These are phyloP conservation scores for Triops cancriformis DNA, from an alignment of 1,140 invertebrate species.

Conservation along the genomic window DNA sequence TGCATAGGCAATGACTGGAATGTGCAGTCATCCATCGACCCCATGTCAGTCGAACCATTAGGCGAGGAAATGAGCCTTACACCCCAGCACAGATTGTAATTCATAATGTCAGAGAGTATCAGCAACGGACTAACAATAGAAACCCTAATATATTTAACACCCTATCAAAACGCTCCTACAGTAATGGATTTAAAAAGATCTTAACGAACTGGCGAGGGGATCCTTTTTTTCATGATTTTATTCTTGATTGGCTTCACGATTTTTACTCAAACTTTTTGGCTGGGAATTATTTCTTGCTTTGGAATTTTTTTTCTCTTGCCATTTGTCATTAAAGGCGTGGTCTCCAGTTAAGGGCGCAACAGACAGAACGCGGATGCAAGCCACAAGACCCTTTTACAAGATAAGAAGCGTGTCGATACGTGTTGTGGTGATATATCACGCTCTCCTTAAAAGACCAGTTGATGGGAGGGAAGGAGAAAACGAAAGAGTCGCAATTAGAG, in stretches of 20 bases:
- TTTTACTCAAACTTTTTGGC: neutral
- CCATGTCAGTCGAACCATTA: slow-evolving; percentile 10
- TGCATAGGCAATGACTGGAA: slow-evolving; percentile 13
- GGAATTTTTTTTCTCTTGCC: neutral
- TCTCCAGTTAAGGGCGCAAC: neutral
- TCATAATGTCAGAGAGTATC: slow-evolving; percentile 14
- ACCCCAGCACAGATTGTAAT: slow-evolving; percentile 13
- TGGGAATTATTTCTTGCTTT: neutral
- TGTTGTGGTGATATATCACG: slow-evolving; percentile 10
- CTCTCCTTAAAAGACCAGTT: neutral
- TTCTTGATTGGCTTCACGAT: neutral
- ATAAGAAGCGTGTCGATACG: slow-evolving; percentile 13
- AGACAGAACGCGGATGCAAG: slow-evolving; percentile 6
- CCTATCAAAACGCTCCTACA: neutral
- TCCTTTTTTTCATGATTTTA: neutral
- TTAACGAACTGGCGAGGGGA: neutral
- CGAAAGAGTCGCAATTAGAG: neutral
- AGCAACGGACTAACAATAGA: slow-evolving; percentile 13
- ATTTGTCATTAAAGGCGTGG: slow-evolving; percentile 10
- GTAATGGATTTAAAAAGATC: slow-evolving; percentile 6
- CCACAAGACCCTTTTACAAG: slow-evolving; percentile 13
- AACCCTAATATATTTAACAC: slow-evolving; percentile 11
- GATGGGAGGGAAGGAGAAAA: neutral
- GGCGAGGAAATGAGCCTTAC: slow-evolving; percentile 12
- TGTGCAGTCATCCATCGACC: slow-evolving; percentile 12